Conservation (phyloP, 2,113 vertebrate genomes). For the Pachyramphus minor region DNA sequence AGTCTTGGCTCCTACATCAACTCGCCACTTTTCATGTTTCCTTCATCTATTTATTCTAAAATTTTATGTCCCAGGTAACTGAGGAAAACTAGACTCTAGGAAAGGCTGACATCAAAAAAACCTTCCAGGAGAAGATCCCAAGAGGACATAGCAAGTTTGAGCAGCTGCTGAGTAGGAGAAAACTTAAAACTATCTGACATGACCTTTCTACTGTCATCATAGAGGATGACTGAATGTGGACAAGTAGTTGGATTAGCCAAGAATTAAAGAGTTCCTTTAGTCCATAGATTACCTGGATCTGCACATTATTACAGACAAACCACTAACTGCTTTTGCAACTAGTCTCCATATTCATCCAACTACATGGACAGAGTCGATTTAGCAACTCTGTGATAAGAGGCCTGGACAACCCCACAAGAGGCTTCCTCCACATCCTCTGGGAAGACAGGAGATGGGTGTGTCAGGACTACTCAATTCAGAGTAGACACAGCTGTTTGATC, state of each 20-base stretch:
- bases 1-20: not conserved
- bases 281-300: not conserved
- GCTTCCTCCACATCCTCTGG: not conserved
- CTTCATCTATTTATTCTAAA: not conserved
- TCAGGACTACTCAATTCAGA: not conserved
- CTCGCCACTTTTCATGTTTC: not conserved
- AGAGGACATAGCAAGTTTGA: not conserved
- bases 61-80: not conserved
- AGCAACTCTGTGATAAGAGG: not conserved
- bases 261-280: not conserved
- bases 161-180: not conserved
- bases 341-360: not conserved
- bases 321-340: not conserved
- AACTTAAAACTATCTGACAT: not conserved
- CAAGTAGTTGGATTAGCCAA: not conserved
- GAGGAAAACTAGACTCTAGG: not conserved
- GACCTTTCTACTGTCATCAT: not conserved
- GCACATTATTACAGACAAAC: not conserved
- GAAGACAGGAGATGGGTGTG: not conserved
- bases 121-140: not conserved
- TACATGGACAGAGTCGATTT: not conserved
- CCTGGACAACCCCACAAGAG: not conserved
- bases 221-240: not conserved
- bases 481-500: rapidly evolving
- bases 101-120: not conserved